Evolutionary conservation across 2,888 invertebrate genomes (phyloP).

Genomic region (Ferdinandea cuprea): DNA sequence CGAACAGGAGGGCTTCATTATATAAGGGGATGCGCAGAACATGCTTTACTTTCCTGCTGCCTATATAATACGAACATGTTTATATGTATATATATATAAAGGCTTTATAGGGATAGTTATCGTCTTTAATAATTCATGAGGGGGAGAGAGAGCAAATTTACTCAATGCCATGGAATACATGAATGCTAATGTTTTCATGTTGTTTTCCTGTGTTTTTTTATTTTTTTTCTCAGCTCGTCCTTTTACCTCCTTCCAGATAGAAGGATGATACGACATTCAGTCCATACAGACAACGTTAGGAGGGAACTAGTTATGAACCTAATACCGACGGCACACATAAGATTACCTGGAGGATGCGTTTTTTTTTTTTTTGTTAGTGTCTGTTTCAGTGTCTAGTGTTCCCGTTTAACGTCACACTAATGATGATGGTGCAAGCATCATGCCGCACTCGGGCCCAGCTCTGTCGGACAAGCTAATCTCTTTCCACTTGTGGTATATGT

Average conservation of each 20-base stretch:
- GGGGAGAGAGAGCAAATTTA: conserved; percentile 57
- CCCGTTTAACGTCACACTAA: conserved; percentile 60
- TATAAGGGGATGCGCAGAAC: conserved; percentile 14
- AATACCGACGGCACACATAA: conserved; percentile 56
- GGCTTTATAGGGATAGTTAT: conserved; percentile 49
- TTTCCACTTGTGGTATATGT: not conserved
- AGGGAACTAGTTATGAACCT: conserved; percentile 50
- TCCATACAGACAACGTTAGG: not conserved
- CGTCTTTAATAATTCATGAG: conserved; percentile 73
- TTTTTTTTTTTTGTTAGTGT: no score
- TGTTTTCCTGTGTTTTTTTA: conserved; percentile 46
- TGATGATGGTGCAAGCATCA: conserved; percentile 48
- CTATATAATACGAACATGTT: no score
- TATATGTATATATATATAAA: not conserved
- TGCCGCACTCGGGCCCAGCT: conserved; percentile 5
- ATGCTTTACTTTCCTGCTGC: conserved; percentile 16
- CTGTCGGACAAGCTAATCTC: conserved; percentile 65
- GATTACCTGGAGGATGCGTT: conserved; percentile 63
- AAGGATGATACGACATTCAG: conserved; percentile 33
- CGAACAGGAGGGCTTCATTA: not conserved
- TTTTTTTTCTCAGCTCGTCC: conserved; percentile 4
- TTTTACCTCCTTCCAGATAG: conserved; percentile 18
- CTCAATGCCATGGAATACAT: conserved; percentile 71
- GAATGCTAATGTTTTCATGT: conserved; percentile 68
- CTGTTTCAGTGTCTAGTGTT: conserved; percentile 41